phyloP scores from a whole-genome alignment of 2,113 vertebrate species.

The Microcebus murinus region DNA sequence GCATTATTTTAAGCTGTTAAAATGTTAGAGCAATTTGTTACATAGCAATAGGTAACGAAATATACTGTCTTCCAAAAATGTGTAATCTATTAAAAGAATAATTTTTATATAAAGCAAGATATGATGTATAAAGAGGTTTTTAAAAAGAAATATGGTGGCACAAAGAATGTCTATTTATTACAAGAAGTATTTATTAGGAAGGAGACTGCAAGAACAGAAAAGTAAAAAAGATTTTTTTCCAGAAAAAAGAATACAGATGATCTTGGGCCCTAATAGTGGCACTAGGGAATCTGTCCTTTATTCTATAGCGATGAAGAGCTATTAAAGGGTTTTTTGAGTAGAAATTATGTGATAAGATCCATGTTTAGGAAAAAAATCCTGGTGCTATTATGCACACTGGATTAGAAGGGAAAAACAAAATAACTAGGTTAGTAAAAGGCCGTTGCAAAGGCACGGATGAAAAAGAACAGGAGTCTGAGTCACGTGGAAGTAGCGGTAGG shows the following conservation, averaged over 20 bases:
- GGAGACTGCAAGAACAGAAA: background rate
- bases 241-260: background rate
- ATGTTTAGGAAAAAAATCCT: background rate
- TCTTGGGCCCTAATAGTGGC: background rate
- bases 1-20: background rate
- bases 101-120: background rate
- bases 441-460: background rate
- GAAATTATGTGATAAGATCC: background rate
- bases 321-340: background rate
- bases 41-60: background rate
- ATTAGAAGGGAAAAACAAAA: background rate
- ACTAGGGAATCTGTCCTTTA: background rate
- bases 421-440: background rate
- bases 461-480: background rate
- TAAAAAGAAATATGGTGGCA: background rate
- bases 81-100: conserved; percentile 17
- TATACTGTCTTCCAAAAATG: background rate
- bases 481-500: background rate
- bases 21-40: background rate
- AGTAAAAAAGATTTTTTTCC: background rate
- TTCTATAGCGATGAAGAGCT: background rate
- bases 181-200: background rate
- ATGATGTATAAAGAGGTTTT: background rate
- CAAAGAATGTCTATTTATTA: background rate
- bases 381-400: background rate